phyloP scores from a whole-genome alignment of 2,797 vertebrate species.

The Onychomys arenicola region DNA sequence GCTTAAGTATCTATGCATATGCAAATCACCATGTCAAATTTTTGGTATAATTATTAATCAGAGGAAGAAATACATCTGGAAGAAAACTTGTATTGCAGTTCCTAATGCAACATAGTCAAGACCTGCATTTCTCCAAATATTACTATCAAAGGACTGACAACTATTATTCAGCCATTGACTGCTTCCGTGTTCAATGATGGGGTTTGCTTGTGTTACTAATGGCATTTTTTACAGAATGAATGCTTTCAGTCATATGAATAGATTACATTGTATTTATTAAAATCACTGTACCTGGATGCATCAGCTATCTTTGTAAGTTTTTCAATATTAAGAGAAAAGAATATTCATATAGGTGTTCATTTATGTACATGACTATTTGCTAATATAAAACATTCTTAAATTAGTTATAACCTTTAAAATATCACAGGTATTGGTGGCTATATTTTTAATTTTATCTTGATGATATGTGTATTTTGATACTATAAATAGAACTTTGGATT shows the following conservation, averaged over 20 bases:
- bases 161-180: not conserved
- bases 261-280: not conserved
- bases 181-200: not conserved
- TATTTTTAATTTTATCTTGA: not conserved
- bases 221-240: not conserved
- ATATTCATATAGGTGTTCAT: not conserved
- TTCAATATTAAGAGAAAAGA: slow-evolving; percentile 13
- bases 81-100: not conserved
- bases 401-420: slow-evolving; percentile 7
- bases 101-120: not conserved
- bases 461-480: not conserved
- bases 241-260: not conserved
- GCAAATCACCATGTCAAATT: not conserved
- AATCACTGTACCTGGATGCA: not conserved
- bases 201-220: not conserved
- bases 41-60: not conserved
- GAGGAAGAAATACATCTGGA: not conserved
- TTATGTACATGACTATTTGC: not conserved
- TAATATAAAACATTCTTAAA: not conserved
- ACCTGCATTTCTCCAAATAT: not conserved
- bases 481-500: not conserved
- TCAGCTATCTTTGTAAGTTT: not conserved
- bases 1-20: not conserved
- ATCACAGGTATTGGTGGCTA: not conserved
- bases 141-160: not conserved